Base-by-base conservation (phyloP, 2,113 vertebrate species). In the Sylvia atricapilla region DNA sequence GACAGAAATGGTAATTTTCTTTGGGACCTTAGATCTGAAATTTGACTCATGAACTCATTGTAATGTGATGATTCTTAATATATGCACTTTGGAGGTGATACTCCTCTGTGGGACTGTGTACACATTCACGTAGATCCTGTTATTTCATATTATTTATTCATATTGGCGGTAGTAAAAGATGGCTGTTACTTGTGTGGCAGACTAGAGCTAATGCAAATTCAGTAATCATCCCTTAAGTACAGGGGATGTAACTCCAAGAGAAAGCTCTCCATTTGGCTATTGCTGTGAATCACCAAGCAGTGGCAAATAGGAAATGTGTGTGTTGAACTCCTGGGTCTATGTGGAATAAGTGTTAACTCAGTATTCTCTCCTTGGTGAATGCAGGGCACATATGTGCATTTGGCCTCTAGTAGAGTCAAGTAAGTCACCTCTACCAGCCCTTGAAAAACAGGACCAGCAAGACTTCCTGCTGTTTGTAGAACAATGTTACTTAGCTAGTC, bases 391-490 rank as follows among this genome's bases (percentile, higher is more conserved):
- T 82, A 56, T 58, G 75, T 91, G 76, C 83, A 59, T 92, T 94
- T 95, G 83, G 69, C 80, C 66, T 79, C 41, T 49, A n/a, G 49
- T 37, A 67, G 67, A 90, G 87, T 94, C 79, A 93, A 90, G 30
- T 72, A 69, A 86, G 64, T 84, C 79, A 94, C 92, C 74, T 96
- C 94, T 77, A 86, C 7, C 33, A 90, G 82, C 60, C 94, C 83
- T 95, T 79, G 90, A 90, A 89, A 94, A 95, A 79, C 79, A 75
- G 68, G 90, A 50, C 59, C 72, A 60, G 66, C n/a, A 72, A 68
- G 83, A n/a, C 56, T 72, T 78, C 90, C 92, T 84, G 86, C 93
- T 96, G 90, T 56, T 89, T 49, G 35, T 72, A 87, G 79, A 93
- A 53, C 74, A 90, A 86, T 28, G 49, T 80, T 74, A 81, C 59